A percentile compares a stretch with the other conserved stretches of the same genome.
phyloP scores from a whole-genome alignment of 2,888 invertebrate species.

The Amphipoea lucens region DNA sequence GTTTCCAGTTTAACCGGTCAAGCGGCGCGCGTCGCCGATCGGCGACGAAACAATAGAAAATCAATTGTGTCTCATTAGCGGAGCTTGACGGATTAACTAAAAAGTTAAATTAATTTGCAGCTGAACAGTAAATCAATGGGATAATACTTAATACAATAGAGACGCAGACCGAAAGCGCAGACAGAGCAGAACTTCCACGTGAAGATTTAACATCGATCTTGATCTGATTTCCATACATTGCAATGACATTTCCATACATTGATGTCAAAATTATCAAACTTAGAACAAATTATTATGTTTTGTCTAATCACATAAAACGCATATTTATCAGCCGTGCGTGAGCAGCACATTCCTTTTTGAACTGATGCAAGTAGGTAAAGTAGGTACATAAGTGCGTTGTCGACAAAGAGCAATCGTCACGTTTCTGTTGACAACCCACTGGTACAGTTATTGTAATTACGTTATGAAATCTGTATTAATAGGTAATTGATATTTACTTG shows the following conservation, averaged over 20 bases:
- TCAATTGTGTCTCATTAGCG: too few species aligned
- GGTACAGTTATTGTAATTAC: conserved; percentile 25
- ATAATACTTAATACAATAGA: too few species aligned
- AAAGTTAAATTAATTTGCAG: background rate
- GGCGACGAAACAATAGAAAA: too few species aligned
- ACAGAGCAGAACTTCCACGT: background rate
- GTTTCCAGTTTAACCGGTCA: too few species aligned
- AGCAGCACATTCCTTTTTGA: conserved; percentile 31
- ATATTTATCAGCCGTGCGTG: conserved; percentile 21
- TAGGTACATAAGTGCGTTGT: conserved; percentile 1
- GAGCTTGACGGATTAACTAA: too few species aligned
- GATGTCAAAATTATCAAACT: background rate
- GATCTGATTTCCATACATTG: background rate
- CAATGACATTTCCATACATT: background rate
- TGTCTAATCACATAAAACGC: background rate
- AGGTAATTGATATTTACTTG: conserved; percentile 11
- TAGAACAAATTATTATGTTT: background rate
- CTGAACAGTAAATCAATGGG: background rate
- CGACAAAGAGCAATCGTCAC: conserved; percentile 36
- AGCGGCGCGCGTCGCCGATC: too few species aligned
- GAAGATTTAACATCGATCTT: too few species aligned
- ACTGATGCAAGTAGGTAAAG: conserved; percentile 12
- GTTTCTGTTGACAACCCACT: conserved; percentile 36
- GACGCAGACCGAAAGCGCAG: too few species aligned
- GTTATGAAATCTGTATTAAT: conserved; percentile 34